Evolutionary conservation across 2,797 vertebrate species (phyloP).

Genomic region (Sparus aurata): DNA sequence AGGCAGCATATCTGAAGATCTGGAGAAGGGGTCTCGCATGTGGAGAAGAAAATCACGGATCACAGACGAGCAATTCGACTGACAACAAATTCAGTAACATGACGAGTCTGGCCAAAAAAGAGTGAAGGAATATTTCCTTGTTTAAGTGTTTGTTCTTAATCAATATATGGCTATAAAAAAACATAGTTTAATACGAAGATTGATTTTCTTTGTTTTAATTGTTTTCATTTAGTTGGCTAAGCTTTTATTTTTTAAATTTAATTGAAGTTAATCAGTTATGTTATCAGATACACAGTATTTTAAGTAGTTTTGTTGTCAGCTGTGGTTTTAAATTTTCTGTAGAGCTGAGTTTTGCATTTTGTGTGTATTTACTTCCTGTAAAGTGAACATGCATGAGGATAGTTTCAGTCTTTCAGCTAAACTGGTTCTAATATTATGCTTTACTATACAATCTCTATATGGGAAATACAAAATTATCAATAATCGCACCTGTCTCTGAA

Average conservation of each 20-base stretch:
- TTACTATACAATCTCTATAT: not conserved
- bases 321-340: not conserved
- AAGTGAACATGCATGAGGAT: not conserved
- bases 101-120: constrained; percentile 10
- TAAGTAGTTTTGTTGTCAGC: not conserved
- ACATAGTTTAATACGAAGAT: not conserved
- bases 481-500: not conserved
- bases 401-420: not conserved
- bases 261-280: not conserved
- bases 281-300: not conserved
- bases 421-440: not conserved
- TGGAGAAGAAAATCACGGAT: constrained; percentile 48
- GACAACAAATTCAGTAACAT: constrained; percentile 68
- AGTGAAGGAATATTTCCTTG: not conserved
- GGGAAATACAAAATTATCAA: not conserved
- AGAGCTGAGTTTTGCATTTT: not conserved
- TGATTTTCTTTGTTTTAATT: not conserved
- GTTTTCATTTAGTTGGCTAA: not conserved
- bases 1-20: constrained; percentile 81
- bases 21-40: constrained; percentile 53
- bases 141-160: not conserved
- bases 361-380: not conserved
- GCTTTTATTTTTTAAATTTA: not conserved
- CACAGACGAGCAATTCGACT: constrained; percentile 53
- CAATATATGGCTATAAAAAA: not conserved